These are phyloP conservation scores for Pterostichus niger DNA, from an alignment of 2,888 invertebrate species.

Conservation along the genomic window DNA sequence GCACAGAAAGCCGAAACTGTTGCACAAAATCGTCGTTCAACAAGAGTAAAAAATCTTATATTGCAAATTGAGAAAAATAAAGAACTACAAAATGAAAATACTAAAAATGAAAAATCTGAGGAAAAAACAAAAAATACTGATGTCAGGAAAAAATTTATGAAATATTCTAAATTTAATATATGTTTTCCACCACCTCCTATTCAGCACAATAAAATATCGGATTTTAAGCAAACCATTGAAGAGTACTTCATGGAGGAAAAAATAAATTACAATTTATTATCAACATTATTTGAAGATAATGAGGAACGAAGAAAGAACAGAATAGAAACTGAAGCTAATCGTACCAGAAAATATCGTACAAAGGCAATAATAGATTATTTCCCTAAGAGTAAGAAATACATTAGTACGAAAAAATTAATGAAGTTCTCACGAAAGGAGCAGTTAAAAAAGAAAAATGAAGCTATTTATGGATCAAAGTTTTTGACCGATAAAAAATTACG, in stretches of 20 bases:
- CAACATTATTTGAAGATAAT: not conserved
- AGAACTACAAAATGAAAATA: conserved; percentile 59
- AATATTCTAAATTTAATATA: conserved; percentile 57
- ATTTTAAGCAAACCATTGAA: conserved; percentile 52
- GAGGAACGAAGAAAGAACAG: conserved; percentile 3
- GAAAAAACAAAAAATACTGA: conserved; percentile 51
- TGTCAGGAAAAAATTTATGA: conserved; percentile 58
- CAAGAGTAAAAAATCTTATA: conserved; percentile 73
- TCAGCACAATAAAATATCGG: conserved; percentile 37
- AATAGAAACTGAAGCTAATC: not conserved
- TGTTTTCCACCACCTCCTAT: conserved; percentile 37
- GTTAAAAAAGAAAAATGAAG: conserved; percentile 19
- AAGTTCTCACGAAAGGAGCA: not conserved
- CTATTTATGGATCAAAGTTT: not conserved
- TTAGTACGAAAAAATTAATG: not conserved
- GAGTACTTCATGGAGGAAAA: conserved; percentile 37
- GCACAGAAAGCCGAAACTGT: conserved; percentile 72
- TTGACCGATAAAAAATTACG: conserved; percentile 22
- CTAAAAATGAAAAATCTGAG: conserved; percentile 50
- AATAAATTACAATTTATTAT: conserved; percentile 6
- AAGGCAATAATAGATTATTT: not conserved
- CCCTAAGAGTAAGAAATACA: conserved; percentile 7
- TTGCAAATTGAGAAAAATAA: conserved; percentile 70
- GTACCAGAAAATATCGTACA: not conserved
- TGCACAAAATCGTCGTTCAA: conserved; percentile 74